Conservation (phyloP, 2,113 vertebrate species). For the Nesospiza acunhae region DNA sequence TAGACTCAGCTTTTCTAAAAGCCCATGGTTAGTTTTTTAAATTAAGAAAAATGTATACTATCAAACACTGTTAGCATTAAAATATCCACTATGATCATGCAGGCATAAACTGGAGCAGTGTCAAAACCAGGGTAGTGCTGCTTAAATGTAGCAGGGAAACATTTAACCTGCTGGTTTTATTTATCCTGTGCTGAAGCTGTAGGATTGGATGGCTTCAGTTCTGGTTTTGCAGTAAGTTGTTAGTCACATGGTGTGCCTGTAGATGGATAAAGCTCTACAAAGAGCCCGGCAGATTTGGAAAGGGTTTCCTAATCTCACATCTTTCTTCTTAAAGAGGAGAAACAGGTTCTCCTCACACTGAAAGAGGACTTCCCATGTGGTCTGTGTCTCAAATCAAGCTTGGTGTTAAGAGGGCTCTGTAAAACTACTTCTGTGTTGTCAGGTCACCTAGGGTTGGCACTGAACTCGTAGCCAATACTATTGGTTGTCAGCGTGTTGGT, state of each 20-base stretch:
- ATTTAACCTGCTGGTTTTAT: not conserved
- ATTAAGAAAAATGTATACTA: not conserved
- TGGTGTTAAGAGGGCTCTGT: not conserved
- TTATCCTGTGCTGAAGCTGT: not conserved
- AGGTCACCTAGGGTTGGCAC: not conserved
- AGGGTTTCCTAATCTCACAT: not conserved
- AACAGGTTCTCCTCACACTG: not conserved
- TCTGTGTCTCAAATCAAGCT: rapidly evolving
- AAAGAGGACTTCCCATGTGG: not conserved
- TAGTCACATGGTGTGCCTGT: not conserved
- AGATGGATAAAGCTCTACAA: not conserved
- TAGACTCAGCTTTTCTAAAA: not conserved
- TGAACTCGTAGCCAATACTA: rapidly evolving
- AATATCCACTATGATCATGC: not conserved
- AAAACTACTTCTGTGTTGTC: not conserved
- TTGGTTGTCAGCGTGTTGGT: not conserved
- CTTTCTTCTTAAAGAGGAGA: not conserved
- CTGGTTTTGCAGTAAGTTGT: not conserved
- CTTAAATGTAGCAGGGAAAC: not conserved
- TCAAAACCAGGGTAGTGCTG: not conserved
- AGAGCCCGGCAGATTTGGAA: not conserved
- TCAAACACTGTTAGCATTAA: not conserved
- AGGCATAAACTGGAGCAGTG: not conserved
- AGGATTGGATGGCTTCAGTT: not conserved
- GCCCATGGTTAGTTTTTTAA: not conserved